These are phyloP conservation scores for Drosophila maculinotata DNA, from an alignment of 2,888 invertebrate genomes.

Conservation along the genomic window DNA sequence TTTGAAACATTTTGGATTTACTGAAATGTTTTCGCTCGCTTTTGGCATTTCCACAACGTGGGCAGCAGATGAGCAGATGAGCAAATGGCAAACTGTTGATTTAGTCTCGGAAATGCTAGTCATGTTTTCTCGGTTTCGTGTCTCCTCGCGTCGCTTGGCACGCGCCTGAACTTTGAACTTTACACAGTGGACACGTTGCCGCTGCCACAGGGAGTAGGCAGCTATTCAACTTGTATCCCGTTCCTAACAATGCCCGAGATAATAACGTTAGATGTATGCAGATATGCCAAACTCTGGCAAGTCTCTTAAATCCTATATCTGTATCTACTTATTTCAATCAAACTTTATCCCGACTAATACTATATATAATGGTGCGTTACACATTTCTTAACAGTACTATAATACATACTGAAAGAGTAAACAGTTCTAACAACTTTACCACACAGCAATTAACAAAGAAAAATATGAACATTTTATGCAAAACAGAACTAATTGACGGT, in stretches of 20 bases:
- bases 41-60: conserved; percentile 49
- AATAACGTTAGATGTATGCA: conserved; percentile 4
- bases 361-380: no score
- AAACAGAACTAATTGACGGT: conserved; percentile 17
- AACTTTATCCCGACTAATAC: no score
- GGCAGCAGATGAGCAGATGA: conserved; percentile 35
- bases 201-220: conserved; percentile 3
- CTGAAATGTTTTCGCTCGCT: conserved; percentile 28
- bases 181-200: conserved; percentile 23
- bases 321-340: conserved; percentile 43
- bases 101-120: conserved; percentile 59
- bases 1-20: conserved; percentile 23
- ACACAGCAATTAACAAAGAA: conserved; percentile 16
- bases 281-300: conserved; percentile 17
- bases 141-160: conserved; percentile 36
- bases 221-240: background rate
- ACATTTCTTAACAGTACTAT: no score
- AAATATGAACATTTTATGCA: conserved; percentile 15
- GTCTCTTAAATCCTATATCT: no score
- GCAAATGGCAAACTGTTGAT: conserved; percentile 76
- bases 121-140: conserved; percentile 39
- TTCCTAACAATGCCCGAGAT: background rate
- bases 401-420: no score
- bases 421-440: conserved; percentile 4
- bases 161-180: conserved; percentile 74